Evolutionary conservation across 2,888 invertebrate genomes (phyloP).

Genomic region (Leptogaster cylindrica): DNA sequence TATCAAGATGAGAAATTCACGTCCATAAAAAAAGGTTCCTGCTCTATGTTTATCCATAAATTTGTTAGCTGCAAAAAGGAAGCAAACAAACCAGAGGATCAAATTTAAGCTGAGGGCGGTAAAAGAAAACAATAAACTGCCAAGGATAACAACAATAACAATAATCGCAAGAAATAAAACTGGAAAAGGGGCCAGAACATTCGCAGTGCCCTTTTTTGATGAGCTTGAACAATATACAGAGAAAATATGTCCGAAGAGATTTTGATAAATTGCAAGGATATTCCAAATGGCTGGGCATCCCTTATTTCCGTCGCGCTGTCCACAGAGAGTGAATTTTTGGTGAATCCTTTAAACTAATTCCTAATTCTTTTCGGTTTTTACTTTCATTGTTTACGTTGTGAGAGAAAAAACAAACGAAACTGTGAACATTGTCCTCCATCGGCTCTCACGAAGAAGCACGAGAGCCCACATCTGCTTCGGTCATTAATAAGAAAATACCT

Average conservation of each 20-base stretch:
- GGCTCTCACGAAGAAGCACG: neutral
- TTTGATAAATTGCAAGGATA: constrained; percentile 41
- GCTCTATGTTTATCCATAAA: constrained; percentile 37
- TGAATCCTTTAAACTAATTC: too few species aligned
- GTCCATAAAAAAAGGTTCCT: constrained; percentile 40
- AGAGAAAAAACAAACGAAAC: too few species aligned
- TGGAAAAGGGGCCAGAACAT: constrained; percentile 23
- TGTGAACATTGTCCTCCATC: too few species aligned
- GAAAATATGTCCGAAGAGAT: constrained; percentile 37
- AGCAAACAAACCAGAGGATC: constrained; percentile 35
- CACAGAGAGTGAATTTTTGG: too few species aligned
- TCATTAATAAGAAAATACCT: constrained; percentile 12
- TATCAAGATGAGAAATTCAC: constrained; percentile 42
- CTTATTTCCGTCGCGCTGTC: constrained; percentile 18
- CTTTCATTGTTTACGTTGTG: too few species aligned
- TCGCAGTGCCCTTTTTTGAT: constrained; percentile 35
- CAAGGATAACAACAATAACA: constrained; percentile 36
- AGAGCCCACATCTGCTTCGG: too few species aligned
- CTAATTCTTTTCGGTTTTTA: too few species aligned
- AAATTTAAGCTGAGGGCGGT: constrained; percentile 37
- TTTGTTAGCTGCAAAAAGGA: constrained; percentile 38
- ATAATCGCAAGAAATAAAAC: constrained; percentile 36
- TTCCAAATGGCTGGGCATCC: constrained; percentile 25
- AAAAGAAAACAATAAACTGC: constrained; percentile 41
- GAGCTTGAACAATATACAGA: constrained; percentile 21